A percentile compares a stretch with the other conserved stretches of the same genome.
phyloP scores from a whole-genome alignment of 2,113 vertebrate genomes.

The Heptranchias perlo region DNA sequence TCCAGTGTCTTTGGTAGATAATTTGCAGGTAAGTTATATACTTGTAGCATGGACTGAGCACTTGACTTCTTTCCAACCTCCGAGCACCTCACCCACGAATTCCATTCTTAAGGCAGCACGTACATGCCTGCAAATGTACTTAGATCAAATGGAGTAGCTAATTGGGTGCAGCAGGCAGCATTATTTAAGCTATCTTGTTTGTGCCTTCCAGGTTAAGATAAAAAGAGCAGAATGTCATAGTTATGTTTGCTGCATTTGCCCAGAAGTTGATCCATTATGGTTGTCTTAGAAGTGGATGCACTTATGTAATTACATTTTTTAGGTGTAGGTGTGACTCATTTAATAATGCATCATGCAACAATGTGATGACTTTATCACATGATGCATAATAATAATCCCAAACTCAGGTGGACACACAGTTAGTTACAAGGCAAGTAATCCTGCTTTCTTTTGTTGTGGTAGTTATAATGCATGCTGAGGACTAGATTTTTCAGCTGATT shows the following conservation, averaged over 20 bases:
- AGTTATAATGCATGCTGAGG: too few relatives aligned
- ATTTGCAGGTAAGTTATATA: neutral
- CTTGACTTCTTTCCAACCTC: neutral
- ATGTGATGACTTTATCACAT: neutral
- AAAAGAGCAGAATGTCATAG: neutral
- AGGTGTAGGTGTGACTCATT: neutral
- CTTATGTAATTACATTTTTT: neutral
- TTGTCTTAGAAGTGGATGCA: neutral
- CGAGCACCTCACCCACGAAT: neutral
- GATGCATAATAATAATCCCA: neutral
- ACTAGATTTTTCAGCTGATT: too few relatives aligned
- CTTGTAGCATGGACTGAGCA: neutral
- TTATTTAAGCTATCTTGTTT: neutral
- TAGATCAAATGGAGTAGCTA: neutral
- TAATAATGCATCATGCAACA: neutral
- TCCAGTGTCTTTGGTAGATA: neutral
- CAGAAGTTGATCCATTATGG: neutral
- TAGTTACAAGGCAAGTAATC: too few relatives aligned
- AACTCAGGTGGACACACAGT: neutral
- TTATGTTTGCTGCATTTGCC: too few relatives aligned
- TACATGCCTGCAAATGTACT: neutral
- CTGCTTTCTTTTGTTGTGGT: too few relatives aligned
- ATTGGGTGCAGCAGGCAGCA: neutral
- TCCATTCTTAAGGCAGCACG: too few relatives aligned
- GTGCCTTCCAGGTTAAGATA: neutral